Conservation (phyloP, 2,888 invertebrate species). For the Tipula helvola region DNA sequence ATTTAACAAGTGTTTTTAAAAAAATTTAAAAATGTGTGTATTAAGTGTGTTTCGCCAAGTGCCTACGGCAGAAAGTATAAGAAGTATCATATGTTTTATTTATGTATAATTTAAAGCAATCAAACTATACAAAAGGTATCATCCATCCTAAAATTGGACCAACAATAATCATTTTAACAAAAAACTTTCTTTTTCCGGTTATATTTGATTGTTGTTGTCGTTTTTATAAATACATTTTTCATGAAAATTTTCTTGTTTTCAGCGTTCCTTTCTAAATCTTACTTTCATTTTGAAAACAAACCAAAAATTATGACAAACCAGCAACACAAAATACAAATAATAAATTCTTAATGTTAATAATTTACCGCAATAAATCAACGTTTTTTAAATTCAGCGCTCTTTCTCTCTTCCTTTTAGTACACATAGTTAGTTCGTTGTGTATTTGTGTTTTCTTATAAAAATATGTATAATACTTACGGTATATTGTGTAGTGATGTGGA, state of each 20-base stretch:
- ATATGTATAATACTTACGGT: neutral
- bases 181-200: neutral
- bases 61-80: no score
- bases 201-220: neutral
- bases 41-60: no score
- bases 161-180: neutral
- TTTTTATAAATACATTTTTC: neutral
- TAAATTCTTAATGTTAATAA: neutral
- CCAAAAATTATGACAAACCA: neutral
- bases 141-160: neutral
- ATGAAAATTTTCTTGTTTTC: neutral
- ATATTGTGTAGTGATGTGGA: slow-evolving; percentile 6
- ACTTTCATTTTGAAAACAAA: neutral
- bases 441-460: neutral
- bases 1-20: no score
- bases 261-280: neutral
- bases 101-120: neutral
- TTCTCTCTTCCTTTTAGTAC: neutral
- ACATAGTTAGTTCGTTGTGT: neutral
- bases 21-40: no score
- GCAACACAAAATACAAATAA: neutral
- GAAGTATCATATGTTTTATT: no score
- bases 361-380: neutral
- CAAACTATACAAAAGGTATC: neutral
- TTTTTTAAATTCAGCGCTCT: neutral